Conservation (phyloP, 2,113 vertebrate species). For the Nothoprocta pentlandii region DNA sequence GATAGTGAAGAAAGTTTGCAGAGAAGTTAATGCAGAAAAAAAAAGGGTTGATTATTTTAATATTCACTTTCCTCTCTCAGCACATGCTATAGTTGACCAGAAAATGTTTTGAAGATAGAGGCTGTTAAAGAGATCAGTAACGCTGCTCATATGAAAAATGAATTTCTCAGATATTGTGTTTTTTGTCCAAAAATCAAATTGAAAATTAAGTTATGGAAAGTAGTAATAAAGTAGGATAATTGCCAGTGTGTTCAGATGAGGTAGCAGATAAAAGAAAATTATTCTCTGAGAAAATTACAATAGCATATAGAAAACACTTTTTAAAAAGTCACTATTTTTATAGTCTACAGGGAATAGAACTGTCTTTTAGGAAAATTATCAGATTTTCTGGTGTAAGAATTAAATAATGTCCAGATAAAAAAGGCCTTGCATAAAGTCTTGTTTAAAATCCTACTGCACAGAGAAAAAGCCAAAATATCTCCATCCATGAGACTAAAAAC, state of each 20-base stretch:
- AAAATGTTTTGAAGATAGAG: neutral
- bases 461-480: neutral
- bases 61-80: neutral
- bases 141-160: conserved; percentile 14
- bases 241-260: conserved; percentile 6
- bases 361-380: neutral
- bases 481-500: neutral
- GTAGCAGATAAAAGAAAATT: conserved; percentile 15
- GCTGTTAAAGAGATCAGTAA: conserved; percentile 4
- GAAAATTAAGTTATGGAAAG: conserved; percentile 57
- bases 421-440: neutral
- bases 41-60: neutral
- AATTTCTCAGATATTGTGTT: conserved; percentile 4
- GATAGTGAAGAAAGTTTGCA: neutral
- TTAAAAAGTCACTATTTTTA: neutral
- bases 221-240: conserved; percentile 14
- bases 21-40: neutral
- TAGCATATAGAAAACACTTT: neutral
- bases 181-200: conserved; percentile 26
- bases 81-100: neutral
- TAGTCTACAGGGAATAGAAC: conserved; percentile 13
- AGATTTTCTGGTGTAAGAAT: conserved; percentile 23
- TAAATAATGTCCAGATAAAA: conserved; percentile 8
- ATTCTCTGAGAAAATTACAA: neutral
- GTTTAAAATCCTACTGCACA: neutral